phyloP scores from a whole-genome alignment of 2,113 vertebrate genomes.

The Ciconia boyciana region DNA sequence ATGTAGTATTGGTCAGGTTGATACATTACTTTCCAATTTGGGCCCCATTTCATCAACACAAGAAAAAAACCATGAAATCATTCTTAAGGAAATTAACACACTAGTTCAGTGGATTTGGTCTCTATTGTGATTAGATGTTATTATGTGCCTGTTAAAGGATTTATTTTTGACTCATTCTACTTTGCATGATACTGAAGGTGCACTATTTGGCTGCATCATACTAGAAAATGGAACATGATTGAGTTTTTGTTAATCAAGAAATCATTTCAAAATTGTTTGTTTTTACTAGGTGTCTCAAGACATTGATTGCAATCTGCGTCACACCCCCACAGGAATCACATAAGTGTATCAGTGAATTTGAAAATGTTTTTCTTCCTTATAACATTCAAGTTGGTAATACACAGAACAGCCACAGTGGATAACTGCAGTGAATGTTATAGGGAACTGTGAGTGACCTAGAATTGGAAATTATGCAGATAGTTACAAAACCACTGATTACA shows the following conservation, averaged over 20 bases:
- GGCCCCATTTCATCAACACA: background rate
- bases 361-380: background rate
- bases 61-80: background rate
- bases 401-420: background rate
- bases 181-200: background rate
- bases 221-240: background rate
- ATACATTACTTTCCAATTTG: background rate
- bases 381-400: background rate
- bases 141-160: background rate
- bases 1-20: background rate
- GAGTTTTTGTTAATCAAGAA: background rate
- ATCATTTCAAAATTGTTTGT: background rate
- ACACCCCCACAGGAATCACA: rapidly evolving
- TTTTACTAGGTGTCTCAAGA: background rate
- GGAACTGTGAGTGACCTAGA: background rate
- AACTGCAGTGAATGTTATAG: background rate
- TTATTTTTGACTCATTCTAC: background rate
- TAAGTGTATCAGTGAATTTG: background rate
- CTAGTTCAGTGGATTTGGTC: background rate
- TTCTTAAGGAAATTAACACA: background rate
- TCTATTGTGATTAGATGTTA: background rate
- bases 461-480: background rate
- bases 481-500: background rate
- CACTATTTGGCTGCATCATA: background rate
- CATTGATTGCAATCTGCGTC: background rate